Percentiles rank a stretch among this genome's conserved stretches.
phyloP scores from a whole-genome alignment of 2,797 vertebrate species.

The Pampus argenteus region DNA sequence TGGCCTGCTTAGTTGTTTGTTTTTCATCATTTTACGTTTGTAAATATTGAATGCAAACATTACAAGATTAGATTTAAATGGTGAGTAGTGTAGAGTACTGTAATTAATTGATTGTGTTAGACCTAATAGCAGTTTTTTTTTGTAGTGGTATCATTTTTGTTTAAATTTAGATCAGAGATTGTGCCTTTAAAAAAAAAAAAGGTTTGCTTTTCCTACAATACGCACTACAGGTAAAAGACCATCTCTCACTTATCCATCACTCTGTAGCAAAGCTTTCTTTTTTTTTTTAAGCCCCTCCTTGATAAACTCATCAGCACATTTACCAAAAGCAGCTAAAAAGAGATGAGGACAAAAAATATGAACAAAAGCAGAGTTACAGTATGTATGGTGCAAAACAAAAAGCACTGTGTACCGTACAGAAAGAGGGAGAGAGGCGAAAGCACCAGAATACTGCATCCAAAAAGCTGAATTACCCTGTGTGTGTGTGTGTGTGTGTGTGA shows the following conservation, averaged over 20 bases:
- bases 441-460: conserved; percentile 72
- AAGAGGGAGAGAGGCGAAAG: conserved; percentile 64
- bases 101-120: not conserved
- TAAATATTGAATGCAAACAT: conserved; percentile 4
- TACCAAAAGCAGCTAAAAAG: conserved; percentile 37
- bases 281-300: conserved; percentile 10
- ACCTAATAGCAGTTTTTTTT: not conserved
- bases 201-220: not conserved
- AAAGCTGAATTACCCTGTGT: conserved; percentile 56
- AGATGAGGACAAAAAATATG: conserved; percentile 33
- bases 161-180: conserved; percentile 10
- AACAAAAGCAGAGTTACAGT: conserved; percentile 57
- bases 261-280: conserved; percentile 19
- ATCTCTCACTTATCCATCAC: conserved; percentile 13
- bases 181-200: conserved; percentile 6
- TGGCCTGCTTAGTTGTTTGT: not conserved
- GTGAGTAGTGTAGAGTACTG: not conserved
- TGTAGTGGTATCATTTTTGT: not conserved
- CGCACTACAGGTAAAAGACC: conserved; percentile 5
- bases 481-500: conserved; percentile 38
- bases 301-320: conserved; percentile 43
- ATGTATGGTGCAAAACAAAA: conserved; percentile 64
- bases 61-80: not conserved
- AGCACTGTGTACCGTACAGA: conserved; percentile 54
- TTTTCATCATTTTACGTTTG: not conserved